Evolutionary conservation across 2,888 invertebrate species (phyloP), one percentile per base, ranked within the genome.

Genomic region (Priocnemis perturbator): DNA sequence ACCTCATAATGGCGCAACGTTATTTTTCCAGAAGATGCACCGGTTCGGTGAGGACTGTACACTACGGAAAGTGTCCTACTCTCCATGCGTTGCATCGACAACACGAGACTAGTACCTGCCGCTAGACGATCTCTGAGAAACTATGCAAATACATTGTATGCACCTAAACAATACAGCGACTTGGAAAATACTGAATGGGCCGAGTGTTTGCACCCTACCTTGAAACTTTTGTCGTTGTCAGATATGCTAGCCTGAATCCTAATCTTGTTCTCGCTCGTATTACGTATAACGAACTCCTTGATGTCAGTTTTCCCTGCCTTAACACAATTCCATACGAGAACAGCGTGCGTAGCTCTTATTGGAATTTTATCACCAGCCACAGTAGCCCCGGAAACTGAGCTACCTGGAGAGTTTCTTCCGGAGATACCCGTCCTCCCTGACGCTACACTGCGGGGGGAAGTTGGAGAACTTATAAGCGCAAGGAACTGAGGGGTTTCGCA

Each of bases 241-340:
- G 81, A 88, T 3, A 92, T 90, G 45, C 89, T 87, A 23, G 91
- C 89, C 60, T 91, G 91, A 19, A 93, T 84, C n/a, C 91, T 90
- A 5, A 93, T 86, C 59, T 91, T 91, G 77, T 91, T 91, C 47
- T 89, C 87, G 11, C 91, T 90, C 11, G 89, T 91, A 79, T 93
- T 93, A 68, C 92, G 91, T 64, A 92, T 87, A 23, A 90, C 90
- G 82, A 93, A 91, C 55, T 91, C 90, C 76, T 92, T 92, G 0
- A 88, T 89, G 0, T 89, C 90, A 19, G 89, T 90, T 71, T 91
- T 92, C 37, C 92, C 91, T 11, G 91, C 83, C 81, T 91, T 91
- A 1, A 92, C 86, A 77, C 92, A 92, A 30, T 91, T 92, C 93
- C 93, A 93, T 17, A 92, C 90, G 5, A 93, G 78, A 72, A 92